These are phyloP conservation scores for Mya arenaria DNA, from an alignment of 1,140 invertebrate species.

Conservation along the genomic window DNA sequence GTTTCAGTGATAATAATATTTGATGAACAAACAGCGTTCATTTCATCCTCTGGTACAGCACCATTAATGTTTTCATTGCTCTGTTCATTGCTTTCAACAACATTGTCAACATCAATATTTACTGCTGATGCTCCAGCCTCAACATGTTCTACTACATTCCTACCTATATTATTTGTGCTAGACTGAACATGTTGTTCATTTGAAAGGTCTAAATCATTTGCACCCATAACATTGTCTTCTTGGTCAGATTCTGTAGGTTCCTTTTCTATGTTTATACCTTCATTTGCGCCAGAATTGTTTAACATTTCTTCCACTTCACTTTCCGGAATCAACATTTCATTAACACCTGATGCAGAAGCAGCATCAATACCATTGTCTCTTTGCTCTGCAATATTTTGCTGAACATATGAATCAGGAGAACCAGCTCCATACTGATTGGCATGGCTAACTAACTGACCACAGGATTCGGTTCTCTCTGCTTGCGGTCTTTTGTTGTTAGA, in stretches of 20 bases:
- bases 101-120: not conserved
- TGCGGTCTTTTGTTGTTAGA: not conserved
- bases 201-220: not conserved
- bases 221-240: constrained; percentile 6
- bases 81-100: not conserved
- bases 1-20: not conserved
- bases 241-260: constrained; percentile 44
- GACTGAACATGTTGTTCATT: not conserved
- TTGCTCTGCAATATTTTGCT: not conserved
- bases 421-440: constrained; percentile 10
- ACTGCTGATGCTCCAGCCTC: not conserved
- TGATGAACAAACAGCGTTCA: constrained; percentile 32
- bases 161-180: not conserved
- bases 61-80: no score
- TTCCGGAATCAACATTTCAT: constrained; percentile 5
- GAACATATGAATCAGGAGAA: not conserved
- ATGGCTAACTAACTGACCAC: not conserved
- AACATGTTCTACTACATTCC: not conserved
- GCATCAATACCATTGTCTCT: constrained; percentile 24
- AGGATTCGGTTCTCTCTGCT: constrained; percentile 27
- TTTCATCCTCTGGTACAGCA: constrained; percentile 52
- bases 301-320: constrained; percentile 24
- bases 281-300: not conserved
- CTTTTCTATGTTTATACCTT: not conserved
- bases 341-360: constrained; percentile 19